Base-by-base conservation (phyloP, 1,140 invertebrate species). In the Zaprionus kolodkinae region DNA sequence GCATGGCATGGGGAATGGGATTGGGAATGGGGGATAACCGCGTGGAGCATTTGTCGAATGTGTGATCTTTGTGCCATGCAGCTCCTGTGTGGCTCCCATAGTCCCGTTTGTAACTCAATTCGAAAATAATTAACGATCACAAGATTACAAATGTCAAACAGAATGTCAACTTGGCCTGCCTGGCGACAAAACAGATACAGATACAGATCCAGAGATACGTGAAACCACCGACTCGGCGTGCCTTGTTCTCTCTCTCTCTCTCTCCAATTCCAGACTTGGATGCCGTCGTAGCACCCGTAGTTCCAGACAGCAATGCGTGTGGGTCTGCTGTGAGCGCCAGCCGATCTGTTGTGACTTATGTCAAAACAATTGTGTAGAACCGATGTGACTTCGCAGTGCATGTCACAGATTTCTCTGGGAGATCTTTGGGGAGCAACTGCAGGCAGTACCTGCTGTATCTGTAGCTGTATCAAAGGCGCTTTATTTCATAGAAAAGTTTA, bases 111-210 rank as follows among this genome's bases (percentile, higher is more conserved):
- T 86, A 82, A 80, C 90, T 85, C 84, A 92, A 92, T 92, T 92
- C 91, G 79, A 83, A 91, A 91, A 92, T 91, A 92, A 92, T 92
- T 92, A 92, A 92, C 91, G 91, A 92, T 92, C 91, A 59, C 85
- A 61, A 88, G 91, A 92, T 92, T 92, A 92, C 91, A 92, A 92
- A 91, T 92, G 91, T 92, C 91, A 92, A 92, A 92, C 77, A 86
- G 71, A 91, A 86, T 92, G 91, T 91, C 91, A 91, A 81, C 55
- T 84, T 78, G 84, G 65, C 21, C 77, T 69, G 40, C 66, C 59
- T 38, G 38, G 38, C 60, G 21, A 61, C 65, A 25, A 36, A 76
- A 38, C 45, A 55, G 36, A 60, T 68, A 86, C 81, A 87, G 76
- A 66, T 59, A 69, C 76, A 55, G 13, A n/a, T 21, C 1, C 21